Base-by-base conservation (phyloP, 92 coral and sea anemone genomes). In the Heteractis magnifica region DNA sequence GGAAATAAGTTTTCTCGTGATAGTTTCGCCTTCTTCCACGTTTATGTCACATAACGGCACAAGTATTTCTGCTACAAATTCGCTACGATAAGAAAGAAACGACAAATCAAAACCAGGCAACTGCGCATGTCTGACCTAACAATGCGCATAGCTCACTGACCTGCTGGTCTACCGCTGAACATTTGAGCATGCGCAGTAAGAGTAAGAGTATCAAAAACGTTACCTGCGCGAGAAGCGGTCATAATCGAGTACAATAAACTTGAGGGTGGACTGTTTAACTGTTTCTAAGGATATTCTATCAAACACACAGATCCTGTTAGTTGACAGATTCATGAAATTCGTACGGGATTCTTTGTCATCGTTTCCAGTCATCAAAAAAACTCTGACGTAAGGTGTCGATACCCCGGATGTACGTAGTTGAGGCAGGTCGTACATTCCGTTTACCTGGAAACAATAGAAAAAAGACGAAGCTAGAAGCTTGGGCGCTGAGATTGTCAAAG, bases 201-300 rank as follows among this genome's bases (percentile, higher is more conserved):
- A 8, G 58, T 53, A 1, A 65, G 8, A 7, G 21, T 18, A 16
- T 8, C 1, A n/a, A 50, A 52, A 20, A 21, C 12, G 50, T 72
- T 52, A 85, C 88, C 88, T 85, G 74, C 98, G 95, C 9, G 98
- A 95, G 62, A 95, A 95, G 52, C 90, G 89, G 84, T 95, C 98
- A 41, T 92, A 95, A 77, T 95, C 98, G 16, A 95, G 92, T 51
- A 94, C 94, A 58, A 94, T 92, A 77, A 95, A 95, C 86, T 92
- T 94, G 41, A 95, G 78, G 19, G 94, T 89, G 59, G 94, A 89
- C 71, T 81, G 81, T 78, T 85, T 88, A 44, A 93, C 94, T 72
- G 89, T 90, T 16, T 89, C 91, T 20, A 89, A 78, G 4, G 94
- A 86, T 26, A 93, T 76, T 13, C 90, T 89, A 81, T 93, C 94